Evolutionary conservation across 1,140 invertebrate genomes (phyloP).

Genomic region (Marisa cornuarietis): DNA sequence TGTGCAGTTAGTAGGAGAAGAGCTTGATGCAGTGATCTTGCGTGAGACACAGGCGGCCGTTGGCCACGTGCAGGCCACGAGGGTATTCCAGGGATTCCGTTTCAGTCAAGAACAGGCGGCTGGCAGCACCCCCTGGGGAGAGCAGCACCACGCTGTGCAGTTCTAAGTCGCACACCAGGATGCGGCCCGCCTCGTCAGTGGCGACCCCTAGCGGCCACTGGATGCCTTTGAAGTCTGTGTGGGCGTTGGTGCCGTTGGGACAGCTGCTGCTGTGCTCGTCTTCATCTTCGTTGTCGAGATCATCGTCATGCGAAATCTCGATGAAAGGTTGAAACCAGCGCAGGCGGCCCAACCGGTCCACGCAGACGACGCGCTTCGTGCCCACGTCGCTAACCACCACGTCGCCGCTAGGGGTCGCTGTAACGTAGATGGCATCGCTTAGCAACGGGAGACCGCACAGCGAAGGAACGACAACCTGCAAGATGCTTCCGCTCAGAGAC

Average conservation of each 20-base stretch:
- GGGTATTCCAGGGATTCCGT: conserved; percentile 5
- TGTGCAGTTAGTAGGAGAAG: background rate
- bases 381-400: conserved; percentile 18
- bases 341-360: background rate
- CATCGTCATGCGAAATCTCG: background rate
- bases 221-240: background rate
- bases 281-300: background rate
- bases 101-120: conserved; percentile 9
- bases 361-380: conserved; percentile 4
- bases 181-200: background rate
- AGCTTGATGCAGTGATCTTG: conserved; percentile 20
- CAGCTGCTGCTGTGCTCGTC: background rate
- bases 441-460: conserved; percentile 17
- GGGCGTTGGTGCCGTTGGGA: background rate
- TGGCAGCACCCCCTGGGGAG: conserved; percentile 2
- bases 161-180: conserved; percentile 17
- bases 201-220: conserved; percentile 20
- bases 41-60: conserved; percentile 6
- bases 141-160: conserved; percentile 19
- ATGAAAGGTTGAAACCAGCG: conserved; percentile 11
- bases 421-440: conserved; percentile 14
- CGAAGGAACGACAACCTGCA: conserved; percentile 7
- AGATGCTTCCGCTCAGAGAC: conserved; percentile 4
- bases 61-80: background rate
- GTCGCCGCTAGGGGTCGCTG: conserved; percentile 1